Evolutionary conservation across 2,797 vertebrate species (phyloP).

Genomic region (Glyptemys insculpta): DNA sequence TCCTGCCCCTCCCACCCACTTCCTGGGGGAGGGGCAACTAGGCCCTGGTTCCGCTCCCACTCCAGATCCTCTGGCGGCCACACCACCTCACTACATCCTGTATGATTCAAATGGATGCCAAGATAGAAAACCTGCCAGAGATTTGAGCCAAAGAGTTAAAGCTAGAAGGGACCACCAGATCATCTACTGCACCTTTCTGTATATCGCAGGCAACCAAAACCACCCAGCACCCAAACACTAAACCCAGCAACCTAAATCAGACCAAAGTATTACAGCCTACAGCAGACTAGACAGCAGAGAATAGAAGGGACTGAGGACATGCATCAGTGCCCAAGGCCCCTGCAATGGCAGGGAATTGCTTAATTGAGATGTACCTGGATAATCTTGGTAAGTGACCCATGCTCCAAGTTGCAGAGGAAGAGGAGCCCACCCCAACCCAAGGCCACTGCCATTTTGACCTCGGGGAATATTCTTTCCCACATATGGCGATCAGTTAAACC

Average conservation of each 20-base stretch:
- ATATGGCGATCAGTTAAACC: neutral
- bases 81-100: neutral
- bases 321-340: neutral
- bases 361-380: neutral
- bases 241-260: neutral
- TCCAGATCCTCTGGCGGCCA: too few relatives aligned
- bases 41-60: too few relatives aligned
- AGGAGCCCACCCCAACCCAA: neutral
- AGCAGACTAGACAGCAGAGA: neutral
- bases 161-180: neutral
- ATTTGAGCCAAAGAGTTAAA: neutral
- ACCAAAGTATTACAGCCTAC: neutral
- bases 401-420: neutral
- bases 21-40: too few relatives aligned
- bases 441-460: neutral
- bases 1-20: too few relatives aligned
- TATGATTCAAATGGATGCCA: neutral
- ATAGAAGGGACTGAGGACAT: neutral
- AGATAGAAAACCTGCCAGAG: constrained; percentile 20
- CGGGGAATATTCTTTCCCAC: neutral
- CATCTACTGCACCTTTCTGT: neutral
- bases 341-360: neutral
- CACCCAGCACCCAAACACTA: too few relatives aligned
- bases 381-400: neutral
- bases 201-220: neutral